Evolutionary conservation across 2,113 vertebrate species (phyloP).

Genomic region (Brachypteracias leptosomus): DNA sequence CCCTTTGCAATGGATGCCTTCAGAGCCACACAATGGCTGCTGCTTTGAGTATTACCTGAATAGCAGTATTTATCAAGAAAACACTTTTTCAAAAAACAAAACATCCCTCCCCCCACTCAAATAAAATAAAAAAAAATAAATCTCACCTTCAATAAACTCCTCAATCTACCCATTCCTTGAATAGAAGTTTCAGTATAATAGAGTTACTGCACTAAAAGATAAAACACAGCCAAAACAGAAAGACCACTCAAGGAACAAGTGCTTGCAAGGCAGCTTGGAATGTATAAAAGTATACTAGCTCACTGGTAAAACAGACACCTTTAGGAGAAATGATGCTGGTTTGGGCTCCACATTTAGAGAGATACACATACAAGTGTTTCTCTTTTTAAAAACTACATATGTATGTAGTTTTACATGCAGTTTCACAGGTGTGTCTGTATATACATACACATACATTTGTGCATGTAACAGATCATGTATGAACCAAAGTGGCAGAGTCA

Average conservation of each 20-base stretch:
- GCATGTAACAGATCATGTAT: neutral
- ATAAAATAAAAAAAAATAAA: too few relatives aligned
- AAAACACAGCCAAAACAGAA: neutral
- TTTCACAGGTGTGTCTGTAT: neutral
- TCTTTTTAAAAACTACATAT: neutral
- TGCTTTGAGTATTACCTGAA: neutral
- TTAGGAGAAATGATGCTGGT: neutral
- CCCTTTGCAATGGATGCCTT: neutral
- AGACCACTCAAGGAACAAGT: neutral
- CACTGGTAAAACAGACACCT: neutral
- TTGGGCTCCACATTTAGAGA: neutral
- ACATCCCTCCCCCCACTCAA: too few relatives aligned
- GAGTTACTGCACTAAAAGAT: neutral
- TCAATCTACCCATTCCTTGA: neutral
- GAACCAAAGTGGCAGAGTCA: neutral
- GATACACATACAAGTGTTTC: neutral
- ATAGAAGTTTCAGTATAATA: neutral
- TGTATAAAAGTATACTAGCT: neutral
- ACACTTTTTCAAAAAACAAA: too few relatives aligned
- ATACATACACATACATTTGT: too few relatives aligned
- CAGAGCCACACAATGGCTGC: neutral
- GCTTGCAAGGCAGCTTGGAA: neutral
- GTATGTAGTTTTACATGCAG: neutral
- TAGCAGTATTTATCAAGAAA: neutral
- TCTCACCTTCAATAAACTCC: neutral